Evolutionary conservation across 2,888 invertebrate species (phyloP).

Genomic region (Seladonia tumulorum): DNA sequence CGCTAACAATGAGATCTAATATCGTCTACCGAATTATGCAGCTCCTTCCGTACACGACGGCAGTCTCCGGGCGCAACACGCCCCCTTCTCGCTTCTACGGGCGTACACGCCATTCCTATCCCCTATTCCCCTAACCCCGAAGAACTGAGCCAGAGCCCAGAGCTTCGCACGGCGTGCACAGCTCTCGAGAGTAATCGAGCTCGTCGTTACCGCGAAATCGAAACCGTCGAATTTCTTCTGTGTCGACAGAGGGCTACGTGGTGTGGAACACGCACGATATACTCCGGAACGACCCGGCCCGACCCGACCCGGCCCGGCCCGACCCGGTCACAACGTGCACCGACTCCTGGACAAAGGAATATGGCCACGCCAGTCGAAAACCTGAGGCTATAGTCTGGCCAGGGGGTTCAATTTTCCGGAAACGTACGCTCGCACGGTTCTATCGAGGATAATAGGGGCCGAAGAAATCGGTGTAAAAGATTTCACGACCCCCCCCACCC

Average conservation of each 20-base stretch:
- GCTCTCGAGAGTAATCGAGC: conserved; percentile 61
- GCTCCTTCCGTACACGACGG: conserved; percentile 42
- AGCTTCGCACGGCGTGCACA: background rate
- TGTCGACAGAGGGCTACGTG: conserved; percentile 33
- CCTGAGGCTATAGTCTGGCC: background rate
- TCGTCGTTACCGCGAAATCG: conserved; percentile 67
- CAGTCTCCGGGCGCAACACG: conserved; percentile 18
- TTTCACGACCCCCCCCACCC: conserved; percentile 22
- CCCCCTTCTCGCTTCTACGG: background rate
- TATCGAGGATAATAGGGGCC: conserved; percentile 36
- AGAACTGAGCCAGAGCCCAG: background rate
- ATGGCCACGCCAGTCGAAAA: background rate
- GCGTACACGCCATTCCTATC: background rate
- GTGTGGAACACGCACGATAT: conserved; percentile 33
- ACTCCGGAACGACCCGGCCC: conserved; percentile 14
- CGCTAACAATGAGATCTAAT: conserved; percentile 74
- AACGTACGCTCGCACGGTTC: conserved; percentile 10
- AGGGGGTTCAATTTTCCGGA: conserved; percentile 45
- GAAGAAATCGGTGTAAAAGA: conserved; percentile 47
- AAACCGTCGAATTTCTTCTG: conserved; percentile 62
- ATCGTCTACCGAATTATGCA: conserved; percentile 73
- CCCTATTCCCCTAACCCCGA: background rate
- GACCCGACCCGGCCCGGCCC: conserved; percentile 11
- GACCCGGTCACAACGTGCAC: conserved; percentile 11
- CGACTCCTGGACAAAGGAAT: conserved; percentile 55